Percentiles rank a stretch among this genome's conserved stretches.
Evolutionary conservation across 1,140 invertebrate species (phyloP).

Genomic region (Drosophila ananassae): DNA sequence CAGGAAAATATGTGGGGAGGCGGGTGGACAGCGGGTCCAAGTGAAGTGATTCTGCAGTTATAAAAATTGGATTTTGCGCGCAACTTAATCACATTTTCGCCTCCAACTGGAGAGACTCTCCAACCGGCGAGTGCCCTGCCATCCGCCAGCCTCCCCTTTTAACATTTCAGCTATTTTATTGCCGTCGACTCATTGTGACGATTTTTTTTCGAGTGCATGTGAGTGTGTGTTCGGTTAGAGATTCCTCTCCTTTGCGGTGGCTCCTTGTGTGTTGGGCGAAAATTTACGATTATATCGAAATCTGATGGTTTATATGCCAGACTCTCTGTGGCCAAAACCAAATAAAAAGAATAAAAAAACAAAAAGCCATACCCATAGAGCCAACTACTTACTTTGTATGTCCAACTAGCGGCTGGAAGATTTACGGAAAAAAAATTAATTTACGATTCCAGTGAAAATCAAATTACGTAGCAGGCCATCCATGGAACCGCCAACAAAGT

Average conservation of each 20-base stretch:
- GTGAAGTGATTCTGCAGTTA: conserved; percentile 82
- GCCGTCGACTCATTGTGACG: conserved; percentile 74
- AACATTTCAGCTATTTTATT: conserved; percentile 75
- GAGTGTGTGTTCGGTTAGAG: conserved; percentile 40
- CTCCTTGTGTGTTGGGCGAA: conserved; percentile 64
- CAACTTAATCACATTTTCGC: conserved; percentile 82
- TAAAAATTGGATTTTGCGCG: conserved; percentile 82
- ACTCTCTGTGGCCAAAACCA: conserved; percentile 53
- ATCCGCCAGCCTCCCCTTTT: conserved; percentile 24
- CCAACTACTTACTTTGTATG: conserved; percentile 58
- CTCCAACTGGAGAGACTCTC: conserved; percentile 69
- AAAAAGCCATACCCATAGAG: conserved; percentile 42
- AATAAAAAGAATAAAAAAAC: neutral
- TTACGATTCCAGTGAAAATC: conserved; percentile 80
- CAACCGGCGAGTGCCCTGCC: conserved; percentile 22
- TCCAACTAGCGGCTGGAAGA: conserved; percentile 53
- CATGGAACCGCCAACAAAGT: conserved; percentile 66
- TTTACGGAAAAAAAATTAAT: conserved; percentile 79
- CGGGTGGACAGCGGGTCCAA: conserved; percentile 46
- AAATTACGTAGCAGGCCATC: conserved; percentile 65
- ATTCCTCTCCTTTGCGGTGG: conserved; percentile 43
- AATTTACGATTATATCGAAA: conserved; percentile 83
- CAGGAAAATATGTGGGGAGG: conserved; percentile 28
- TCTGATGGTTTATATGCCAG: conserved; percentile 80
- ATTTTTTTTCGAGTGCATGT: conserved; percentile 56